Percentiles rank a stretch among this genome's conserved stretches.
Conservation (phyloP, 2,797 vertebrate genomes). For the Pitangus sulphuratus region DNA sequence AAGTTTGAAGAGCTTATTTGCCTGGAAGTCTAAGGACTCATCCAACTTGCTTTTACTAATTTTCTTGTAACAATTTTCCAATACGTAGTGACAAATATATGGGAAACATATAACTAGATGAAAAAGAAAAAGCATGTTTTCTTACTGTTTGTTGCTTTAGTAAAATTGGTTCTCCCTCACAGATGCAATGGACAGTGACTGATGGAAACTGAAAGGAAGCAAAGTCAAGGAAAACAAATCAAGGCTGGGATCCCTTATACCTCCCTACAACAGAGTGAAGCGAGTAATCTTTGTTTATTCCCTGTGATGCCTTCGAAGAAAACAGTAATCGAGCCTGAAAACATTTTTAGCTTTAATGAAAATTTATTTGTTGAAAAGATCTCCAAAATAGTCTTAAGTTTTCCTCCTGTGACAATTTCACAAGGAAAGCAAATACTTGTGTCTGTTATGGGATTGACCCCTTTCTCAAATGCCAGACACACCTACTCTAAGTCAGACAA, state of each 20-base stretch:
- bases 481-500: not conserved
- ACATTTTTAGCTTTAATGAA: not conserved
- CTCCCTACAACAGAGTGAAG: not conserved
- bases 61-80: not conserved
- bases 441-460: not conserved
- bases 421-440: not conserved
- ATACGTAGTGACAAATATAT: not conserved
- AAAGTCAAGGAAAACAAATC: not conserved
- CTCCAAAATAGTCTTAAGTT: not conserved
- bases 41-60: not conserved
- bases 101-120: not conserved
- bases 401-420: not conserved
- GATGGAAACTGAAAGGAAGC: not conserved
- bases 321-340: not conserved
- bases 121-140: accelerated
- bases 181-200: not conserved
- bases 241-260: not conserved
- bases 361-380: not conserved
- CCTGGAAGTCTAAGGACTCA: not conserved
- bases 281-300: not conserved
- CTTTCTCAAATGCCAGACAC: not conserved
- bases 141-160: not conserved
- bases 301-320: not conserved
- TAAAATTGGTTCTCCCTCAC: not conserved
- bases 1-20: not conserved